These are phyloP conservation scores for Patiria pectinifera DNA, from an alignment of 53 echinoderm and acorn worm genomes.

Conservation along the genomic window DNA sequence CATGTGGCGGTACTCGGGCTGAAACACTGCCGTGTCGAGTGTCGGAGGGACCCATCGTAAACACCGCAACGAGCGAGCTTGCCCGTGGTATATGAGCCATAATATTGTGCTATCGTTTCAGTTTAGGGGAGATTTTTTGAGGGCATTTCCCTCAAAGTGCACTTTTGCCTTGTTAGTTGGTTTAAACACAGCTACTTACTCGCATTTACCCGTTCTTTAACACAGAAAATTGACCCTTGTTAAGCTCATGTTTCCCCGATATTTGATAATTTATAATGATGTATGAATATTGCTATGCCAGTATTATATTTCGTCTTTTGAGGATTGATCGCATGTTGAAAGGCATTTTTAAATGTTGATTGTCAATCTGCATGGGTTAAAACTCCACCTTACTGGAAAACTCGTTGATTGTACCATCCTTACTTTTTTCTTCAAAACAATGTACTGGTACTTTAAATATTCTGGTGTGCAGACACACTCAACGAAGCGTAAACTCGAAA, in stretches of 20 bases:
- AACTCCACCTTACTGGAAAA: not conserved
- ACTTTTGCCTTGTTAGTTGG: constrained; percentile 28
- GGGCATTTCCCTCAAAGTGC: constrained; percentile 39
- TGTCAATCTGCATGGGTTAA: not conserved
- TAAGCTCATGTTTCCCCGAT: constrained; percentile 12
- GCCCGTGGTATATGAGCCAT: constrained; percentile 48
- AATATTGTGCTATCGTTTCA: constrained; percentile 22
- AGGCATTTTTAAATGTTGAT: not conserved
- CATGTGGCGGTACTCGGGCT: constrained; percentile 48
- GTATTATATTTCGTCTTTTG: not conserved
- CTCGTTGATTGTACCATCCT: not conserved
- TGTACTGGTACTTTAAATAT: too few relatives aligned
- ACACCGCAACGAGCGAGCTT: constrained; percentile 41
- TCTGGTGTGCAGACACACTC: too few relatives aligned
- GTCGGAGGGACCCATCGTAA: constrained; percentile 48
- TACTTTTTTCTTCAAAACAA: too few relatives aligned
- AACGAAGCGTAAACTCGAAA: too few relatives aligned
- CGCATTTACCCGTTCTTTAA: constrained; percentile 1
- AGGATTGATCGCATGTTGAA: not conserved
- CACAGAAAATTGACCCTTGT: not conserved
- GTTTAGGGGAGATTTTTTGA: not conserved
- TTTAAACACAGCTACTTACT: constrained; percentile 15
- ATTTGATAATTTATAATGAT: constrained; percentile 23
- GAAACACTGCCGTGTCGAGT: constrained; percentile 35
- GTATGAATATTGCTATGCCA: not conserved